Conservation (phyloP, 2,888 invertebrate genomes). For the Muscina levida region DNA sequence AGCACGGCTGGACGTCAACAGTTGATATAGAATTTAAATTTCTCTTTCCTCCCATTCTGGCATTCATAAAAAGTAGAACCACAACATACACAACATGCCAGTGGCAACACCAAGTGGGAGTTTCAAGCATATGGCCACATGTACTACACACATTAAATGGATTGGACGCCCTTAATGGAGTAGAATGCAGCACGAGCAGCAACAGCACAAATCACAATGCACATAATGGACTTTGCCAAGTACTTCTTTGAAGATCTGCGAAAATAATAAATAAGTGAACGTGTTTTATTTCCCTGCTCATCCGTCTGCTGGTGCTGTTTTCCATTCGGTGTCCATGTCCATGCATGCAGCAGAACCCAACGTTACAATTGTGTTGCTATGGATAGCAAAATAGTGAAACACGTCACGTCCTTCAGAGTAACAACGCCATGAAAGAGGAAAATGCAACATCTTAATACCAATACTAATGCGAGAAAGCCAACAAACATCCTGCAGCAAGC, state of each 20-base stretch:
- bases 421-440: conserved; percentile 31
- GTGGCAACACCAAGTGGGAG: no score
- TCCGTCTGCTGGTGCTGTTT: neutral
- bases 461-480: conserved; percentile 1
- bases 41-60: no score
- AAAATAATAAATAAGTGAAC: conserved; percentile 40
- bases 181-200: neutral
- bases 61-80: no score
- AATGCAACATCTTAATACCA: conserved; percentile 32
- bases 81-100: no score
- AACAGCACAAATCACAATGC: conserved; percentile 5
- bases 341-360: neutral
- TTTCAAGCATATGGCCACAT: no score
- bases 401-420: conserved; percentile 54
- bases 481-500: conserved; percentile 10
- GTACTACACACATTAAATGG: neutral
- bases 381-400: conserved; percentile 47
- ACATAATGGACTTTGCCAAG: conserved; percentile 31
- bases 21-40: no score
- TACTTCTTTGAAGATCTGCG: conserved; percentile 36
- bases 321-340: conserved; percentile 20
- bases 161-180: conserved; percentile 28
- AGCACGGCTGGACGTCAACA: neutral
- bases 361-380: neutral
- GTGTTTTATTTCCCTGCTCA: conserved; percentile 26